phyloP scores from a whole-genome alignment of 2,113 vertebrate species.

The Psittacula cyanocephala region DNA sequence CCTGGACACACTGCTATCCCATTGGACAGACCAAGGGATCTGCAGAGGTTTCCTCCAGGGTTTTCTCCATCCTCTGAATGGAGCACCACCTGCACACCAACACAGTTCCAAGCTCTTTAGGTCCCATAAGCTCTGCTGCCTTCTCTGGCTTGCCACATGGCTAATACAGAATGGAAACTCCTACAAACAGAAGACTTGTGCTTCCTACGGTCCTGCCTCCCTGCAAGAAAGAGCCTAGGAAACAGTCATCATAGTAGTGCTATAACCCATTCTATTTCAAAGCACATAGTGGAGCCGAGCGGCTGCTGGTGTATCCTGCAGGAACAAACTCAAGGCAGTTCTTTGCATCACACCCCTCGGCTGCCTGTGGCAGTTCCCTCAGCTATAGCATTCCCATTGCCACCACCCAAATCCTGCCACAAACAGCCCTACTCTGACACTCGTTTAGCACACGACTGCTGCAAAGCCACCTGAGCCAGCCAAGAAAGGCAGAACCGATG shows the following conservation, averaged over 20 bases:
- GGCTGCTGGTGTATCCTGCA: not conserved
- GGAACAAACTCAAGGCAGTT: not conserved
- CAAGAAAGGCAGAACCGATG: not conserved
- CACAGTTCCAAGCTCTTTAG: not conserved
- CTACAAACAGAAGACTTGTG: not conserved
- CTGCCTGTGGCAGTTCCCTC: not conserved
- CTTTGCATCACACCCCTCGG: fast-evolving
- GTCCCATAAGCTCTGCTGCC: not conserved
- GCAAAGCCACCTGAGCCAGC: not conserved
- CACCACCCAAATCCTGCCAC: not conserved
- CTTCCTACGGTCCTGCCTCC: not conserved
- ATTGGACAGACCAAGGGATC: not conserved
- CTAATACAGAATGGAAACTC: not conserved
- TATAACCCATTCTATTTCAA: not conserved
- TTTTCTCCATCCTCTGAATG: not conserved
- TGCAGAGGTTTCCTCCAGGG: not conserved
- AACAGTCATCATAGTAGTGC: fast-evolving
- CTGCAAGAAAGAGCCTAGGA: not conserved
- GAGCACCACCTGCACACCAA: not conserved
- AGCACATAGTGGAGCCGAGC: not conserved
- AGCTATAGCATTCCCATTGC: not conserved
- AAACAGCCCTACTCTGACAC: not conserved
- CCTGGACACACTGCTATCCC: not conserved
- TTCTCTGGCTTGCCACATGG: not conserved
- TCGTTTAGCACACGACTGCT: not conserved